A percentile compares a stretch with the other conserved stretches of the same genome.
Conservation (phyloP, 2,113 vertebrate species). For the Cryptotis parvus region DNA sequence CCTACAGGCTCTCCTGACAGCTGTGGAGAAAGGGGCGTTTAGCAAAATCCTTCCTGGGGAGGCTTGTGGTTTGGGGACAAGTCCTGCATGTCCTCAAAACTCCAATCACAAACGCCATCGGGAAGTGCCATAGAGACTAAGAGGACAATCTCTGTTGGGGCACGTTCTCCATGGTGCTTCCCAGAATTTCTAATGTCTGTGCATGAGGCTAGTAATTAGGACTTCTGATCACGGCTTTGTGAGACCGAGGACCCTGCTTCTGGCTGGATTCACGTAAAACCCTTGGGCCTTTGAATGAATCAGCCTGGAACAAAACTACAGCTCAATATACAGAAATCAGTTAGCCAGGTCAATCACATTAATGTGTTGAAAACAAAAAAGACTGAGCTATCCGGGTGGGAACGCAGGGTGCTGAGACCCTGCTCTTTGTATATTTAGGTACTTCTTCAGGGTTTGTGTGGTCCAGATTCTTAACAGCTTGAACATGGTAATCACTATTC, state of each 20-base stretch:
- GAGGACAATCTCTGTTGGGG: too few species aligned
- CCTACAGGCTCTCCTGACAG: neutral
- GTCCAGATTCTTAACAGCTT: neutral
- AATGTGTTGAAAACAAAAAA: neutral
- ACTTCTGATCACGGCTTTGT: neutral
- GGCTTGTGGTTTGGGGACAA: slow-evolving; percentile 30
- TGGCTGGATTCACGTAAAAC: neutral
- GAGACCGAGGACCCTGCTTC: slow-evolving; percentile 4
- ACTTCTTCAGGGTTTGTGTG: neutral
- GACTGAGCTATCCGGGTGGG: neutral
- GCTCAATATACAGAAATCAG: neutral
- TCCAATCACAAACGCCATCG: slow-evolving; percentile 8
- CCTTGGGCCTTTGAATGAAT: neutral
- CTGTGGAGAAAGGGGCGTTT: neutral
- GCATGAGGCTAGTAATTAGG: neutral
- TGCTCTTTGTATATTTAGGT: neutral
- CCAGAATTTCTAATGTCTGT: neutral
- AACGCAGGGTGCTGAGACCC: neutral
- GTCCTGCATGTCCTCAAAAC: slow-evolving; percentile 29
- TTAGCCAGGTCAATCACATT: neutral
- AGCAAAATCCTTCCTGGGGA: neutral
- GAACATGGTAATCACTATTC: neutral
- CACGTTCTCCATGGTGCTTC: neutral
- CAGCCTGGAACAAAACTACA: neutral
- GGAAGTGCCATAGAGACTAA: too few species aligned